Percentiles rank a stretch among this genome's conserved stretches.
Evolutionary conservation across 2,113 vertebrate species (phyloP).

Genomic region (Rhabdomys dilectus): DNA sequence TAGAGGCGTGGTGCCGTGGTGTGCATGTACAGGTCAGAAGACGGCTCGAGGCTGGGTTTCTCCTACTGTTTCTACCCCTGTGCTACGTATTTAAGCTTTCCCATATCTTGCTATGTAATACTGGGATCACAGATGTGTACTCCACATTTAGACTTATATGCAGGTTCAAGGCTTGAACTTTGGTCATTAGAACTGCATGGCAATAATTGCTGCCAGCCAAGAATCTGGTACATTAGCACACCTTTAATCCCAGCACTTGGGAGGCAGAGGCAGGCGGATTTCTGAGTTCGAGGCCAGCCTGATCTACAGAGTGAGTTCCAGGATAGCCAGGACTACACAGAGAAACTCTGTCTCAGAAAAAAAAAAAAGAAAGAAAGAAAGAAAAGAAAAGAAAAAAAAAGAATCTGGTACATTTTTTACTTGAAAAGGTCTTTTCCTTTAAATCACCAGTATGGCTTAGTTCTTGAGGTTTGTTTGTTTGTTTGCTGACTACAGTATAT

Average conservation of each 20-base stretch:
- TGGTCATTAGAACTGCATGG: not conserved
- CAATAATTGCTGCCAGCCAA: not conserved
- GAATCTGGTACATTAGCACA: not conserved
- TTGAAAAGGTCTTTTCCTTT: slow-evolving; percentile 16
- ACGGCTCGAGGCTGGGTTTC: too few relatives aligned
- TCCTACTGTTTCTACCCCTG: not conserved
- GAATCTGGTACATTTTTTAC: too few relatives aligned
- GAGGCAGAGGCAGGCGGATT: too few relatives aligned
- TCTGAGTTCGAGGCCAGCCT: too few relatives aligned
- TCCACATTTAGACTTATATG: too few relatives aligned
- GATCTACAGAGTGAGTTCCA: too few relatives aligned
- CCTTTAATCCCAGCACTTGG: too few relatives aligned
- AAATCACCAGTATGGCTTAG: not conserved
- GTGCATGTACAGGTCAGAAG: not conserved
- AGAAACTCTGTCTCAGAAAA: too few relatives aligned
- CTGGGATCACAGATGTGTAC: not conserved
- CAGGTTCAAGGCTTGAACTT: not conserved
- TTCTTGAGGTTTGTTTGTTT: not conserved
- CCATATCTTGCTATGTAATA: too few relatives aligned
- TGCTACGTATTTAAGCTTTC: not conserved
- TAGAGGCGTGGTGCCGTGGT: fast-evolving
- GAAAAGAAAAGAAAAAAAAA: too few relatives aligned
- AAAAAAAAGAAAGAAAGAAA: too few relatives aligned
- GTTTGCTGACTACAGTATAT: not conserved
- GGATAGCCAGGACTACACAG: too few relatives aligned